Base-by-base conservation (phyloP, 2,888 invertebrate species). In the Panzeria rudis region DNA sequence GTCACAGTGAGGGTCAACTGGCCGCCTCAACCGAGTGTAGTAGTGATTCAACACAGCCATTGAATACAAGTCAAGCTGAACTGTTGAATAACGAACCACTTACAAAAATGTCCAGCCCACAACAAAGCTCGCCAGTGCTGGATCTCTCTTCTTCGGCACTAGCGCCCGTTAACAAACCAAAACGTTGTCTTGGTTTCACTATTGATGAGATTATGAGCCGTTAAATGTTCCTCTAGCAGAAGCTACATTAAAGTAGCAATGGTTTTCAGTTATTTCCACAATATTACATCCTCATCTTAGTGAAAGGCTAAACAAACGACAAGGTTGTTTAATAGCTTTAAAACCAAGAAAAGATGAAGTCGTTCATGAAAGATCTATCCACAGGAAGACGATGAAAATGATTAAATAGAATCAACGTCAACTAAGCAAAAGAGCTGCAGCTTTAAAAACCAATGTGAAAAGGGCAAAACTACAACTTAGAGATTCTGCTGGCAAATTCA, bases 131-230 rank as follows among this genome's bases (percentile, higher is more conserved):
- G 20, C 92, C 93, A 2, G 90, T 94, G 9, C 88, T 95, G 61
- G 95, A 95, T 90, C 93, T 95, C 61, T 94, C 95, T 3, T 94
- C 94, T 66, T 82, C 92, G 90, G 77, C 91, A 13, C 91, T 87
- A 89, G 38, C 93, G 86, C 20, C 82, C 3, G 61, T 54, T 13
- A 90, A 90, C 64, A 89, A 92, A 32, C 93, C 93, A 9, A 94
- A 94, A 88, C 94, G 94, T 84, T 91, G 94, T 32, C 93, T 96
- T 86, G 97, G 97, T 0, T 97, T 97, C 93, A 96, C 96, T 88
- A 97, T 97, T 93, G 97, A 96, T 89, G 97, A 97, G 90, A 97
- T 97, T 87, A 96, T 97, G 96, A 96, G 95, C 92, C 95, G 97
- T 93, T 97, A 95, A 93, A 91, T 71, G 3, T 4, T n/a, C 6